Evolutionary conservation across 37 sponge, comb jelly and placozoan species (phyloP), one percentile per base, ranked within the genome.

Genomic region (Chondrilla cf. caribensis): DNA sequence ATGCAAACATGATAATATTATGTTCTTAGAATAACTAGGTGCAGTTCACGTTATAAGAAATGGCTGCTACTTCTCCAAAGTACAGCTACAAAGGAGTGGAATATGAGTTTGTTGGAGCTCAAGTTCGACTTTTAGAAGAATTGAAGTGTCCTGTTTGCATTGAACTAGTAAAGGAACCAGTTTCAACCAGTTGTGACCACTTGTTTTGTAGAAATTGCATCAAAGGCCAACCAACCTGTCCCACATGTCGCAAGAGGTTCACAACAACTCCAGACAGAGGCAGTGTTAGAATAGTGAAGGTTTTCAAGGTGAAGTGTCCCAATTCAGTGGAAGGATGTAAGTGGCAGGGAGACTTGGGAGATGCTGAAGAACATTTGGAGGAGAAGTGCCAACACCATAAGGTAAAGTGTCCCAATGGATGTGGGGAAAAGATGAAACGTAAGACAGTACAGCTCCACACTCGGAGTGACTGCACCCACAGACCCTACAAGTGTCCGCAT

Each of bases 311-410:
- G 41, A 73, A 73, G 44, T 73, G 76, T 39, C 44, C 44, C n/a
- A 73, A 73, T 39, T 43, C 38, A 24, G 21, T 21, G 21, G 24
- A 42, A 24, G 76, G 76, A 1, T 73, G 76, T 41, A 2, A 73
- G 41, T 73, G 76, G 76, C 76, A 73, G 76, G 76, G 76, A 73
- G 44, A 73, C 44, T 15, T 73, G 41, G 76, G 76, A 73, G 76
- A 73, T 73, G 21, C 25, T 73, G 43, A 37, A 15, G 42, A 73
- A 15, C 76, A 73, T 22, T 36, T 39, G 24, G 24, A n/a, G 38
- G 7, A 22, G 8, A 73, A 73, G 2, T 73, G 76, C 6, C 44
- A 31, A 39, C 15, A 7, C 25, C 38, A 73, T 21, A 24, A 36
- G 7, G 36, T 73, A 2, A 31, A 31, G 31, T 73, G 76, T 24